Conservation (phyloP, 2,888 invertebrate species). For the Hirtodrosophila duncani region DNA sequence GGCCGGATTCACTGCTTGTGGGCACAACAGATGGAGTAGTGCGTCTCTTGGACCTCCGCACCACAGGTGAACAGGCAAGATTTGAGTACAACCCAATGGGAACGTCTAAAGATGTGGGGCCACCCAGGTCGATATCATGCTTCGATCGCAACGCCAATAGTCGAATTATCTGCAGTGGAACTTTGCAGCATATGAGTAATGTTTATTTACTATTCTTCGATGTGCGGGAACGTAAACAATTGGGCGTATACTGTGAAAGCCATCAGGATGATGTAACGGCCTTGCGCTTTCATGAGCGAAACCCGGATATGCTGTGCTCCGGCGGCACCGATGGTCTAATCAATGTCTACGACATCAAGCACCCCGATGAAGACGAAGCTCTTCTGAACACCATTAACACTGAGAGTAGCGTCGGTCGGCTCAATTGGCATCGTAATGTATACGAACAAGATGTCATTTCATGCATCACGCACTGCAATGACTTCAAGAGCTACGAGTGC, state of each 20-base stretch:
- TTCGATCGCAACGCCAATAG: slow-evolving; percentile 87
- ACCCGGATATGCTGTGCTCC: slow-evolving; percentile 84
- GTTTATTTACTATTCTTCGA: slow-evolving; percentile 91
- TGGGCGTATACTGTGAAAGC: slow-evolving; percentile 91
- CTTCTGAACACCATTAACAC: slow-evolving; percentile 87
- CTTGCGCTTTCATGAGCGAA: slow-evolving; percentile 85
- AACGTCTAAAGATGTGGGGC: slow-evolving; percentile 61
- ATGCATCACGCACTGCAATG: slow-evolving; percentile 85
- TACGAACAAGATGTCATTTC: slow-evolving; percentile 80
- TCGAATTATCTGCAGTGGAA: slow-evolving; percentile 86
- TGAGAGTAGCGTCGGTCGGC: slow-evolving; percentile 85
- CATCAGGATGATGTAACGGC: slow-evolving; percentile 89
- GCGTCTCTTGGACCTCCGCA: slow-evolving; percentile 77
- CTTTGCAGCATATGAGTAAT: slow-evolving; percentile 84
- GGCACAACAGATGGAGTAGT: slow-evolving; percentile 70
- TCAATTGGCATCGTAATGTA: slow-evolving; percentile 79
- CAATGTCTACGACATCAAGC: slow-evolving; percentile 88
- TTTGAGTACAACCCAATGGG: slow-evolving; percentile 43
- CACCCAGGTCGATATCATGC: slow-evolving; percentile 81
- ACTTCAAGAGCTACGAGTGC: slow-evolving; percentile 84
- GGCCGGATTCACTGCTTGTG: slow-evolving; percentile 59
- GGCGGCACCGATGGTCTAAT: slow-evolving; percentile 91
- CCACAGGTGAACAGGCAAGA: slow-evolving; percentile 76
- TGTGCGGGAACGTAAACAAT: slow-evolving; percentile 81
- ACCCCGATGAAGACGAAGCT: slow-evolving; percentile 88